Base-by-base conservation (phyloP, 2,888 invertebrate species). In the Habrosyne pyritoides region DNA sequence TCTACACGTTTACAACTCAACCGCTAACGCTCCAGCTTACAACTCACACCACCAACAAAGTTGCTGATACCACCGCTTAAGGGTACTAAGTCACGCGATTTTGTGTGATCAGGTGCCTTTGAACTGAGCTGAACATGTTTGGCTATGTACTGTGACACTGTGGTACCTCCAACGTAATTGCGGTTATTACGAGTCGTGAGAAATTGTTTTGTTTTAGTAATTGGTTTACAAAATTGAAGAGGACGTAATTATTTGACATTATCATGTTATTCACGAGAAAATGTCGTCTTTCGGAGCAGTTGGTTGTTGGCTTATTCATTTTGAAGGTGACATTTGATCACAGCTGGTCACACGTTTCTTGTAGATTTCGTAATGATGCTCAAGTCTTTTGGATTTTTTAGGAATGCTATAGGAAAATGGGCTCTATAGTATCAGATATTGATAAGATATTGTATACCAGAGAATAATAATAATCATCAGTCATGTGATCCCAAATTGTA, bases 61-160 rank as follows among this genome's bases (percentile, higher is more conserved):
- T 65, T 55, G 56, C 67, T 76, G 78, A 79, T 84, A 78, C 77
- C 72, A 71, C 68, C 66, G 69, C 73, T 71, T 81, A 79, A 85
- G 81, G 75, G 81, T 65, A 68, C 60, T 52, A 47, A 81, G 85
- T 82, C 90, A 89, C 87, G 89, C 89, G 81, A 89, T 77, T 77
- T 80, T 63, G 75, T 83, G 73, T 79, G 80, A 74, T 75, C 72
- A 75, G 77, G 77, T 83, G 81, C 81, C 84, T 87, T 83, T 81
- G 81, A 83, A 81, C 83, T 67, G 59, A 42, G 18, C 52, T 59
- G 52, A 51, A 49, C 52, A 47, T 47, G 47, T 56, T 42, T 54
- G 48, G 26, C 10, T 22, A 10, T 46, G 28, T 50, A 14, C 50
- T 21, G 42, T 21, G 28, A 28, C 50, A 30, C 28, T 6, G 14